Conservation (phyloP, 2,113 vertebrate genomes). For the Phodopus roborovskii region DNA sequence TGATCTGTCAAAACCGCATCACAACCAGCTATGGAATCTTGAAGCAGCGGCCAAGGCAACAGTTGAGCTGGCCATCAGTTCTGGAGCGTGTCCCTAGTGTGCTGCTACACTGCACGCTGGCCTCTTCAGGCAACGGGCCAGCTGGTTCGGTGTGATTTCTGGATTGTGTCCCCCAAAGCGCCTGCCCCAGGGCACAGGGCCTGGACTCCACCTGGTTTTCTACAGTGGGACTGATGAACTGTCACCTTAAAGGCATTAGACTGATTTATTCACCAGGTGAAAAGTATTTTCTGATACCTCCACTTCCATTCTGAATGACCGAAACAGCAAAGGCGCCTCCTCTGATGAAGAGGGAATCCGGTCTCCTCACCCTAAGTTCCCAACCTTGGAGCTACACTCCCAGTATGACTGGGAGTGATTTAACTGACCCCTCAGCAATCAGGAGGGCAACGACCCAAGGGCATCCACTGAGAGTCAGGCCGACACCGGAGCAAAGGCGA, state of each 20-base stretch:
- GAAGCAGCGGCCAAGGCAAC: too few species aligned
- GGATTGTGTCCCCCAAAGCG: too few species aligned
- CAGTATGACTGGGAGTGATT: background rate
- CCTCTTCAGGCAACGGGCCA: background rate
- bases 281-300: too few species aligned
- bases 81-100: background rate
- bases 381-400: background rate
- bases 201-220: background rate
- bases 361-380: background rate
- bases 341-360: background rate
- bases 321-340: background rate
- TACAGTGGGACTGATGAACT: background rate
- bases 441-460: background rate
- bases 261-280: background rate
- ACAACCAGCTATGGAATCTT: background rate
- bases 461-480: background rate
- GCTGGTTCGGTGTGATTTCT: background rate
- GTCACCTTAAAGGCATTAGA: background rate
- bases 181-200: background rate
- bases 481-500: background rate
- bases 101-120: too few species aligned
- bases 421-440: background rate
- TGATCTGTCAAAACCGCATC: background rate
- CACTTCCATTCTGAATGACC: background rate
- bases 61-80: background rate